phyloP scores from a whole-genome alignment of 2,888 invertebrate species.

The Ennomos erosarius region DNA sequence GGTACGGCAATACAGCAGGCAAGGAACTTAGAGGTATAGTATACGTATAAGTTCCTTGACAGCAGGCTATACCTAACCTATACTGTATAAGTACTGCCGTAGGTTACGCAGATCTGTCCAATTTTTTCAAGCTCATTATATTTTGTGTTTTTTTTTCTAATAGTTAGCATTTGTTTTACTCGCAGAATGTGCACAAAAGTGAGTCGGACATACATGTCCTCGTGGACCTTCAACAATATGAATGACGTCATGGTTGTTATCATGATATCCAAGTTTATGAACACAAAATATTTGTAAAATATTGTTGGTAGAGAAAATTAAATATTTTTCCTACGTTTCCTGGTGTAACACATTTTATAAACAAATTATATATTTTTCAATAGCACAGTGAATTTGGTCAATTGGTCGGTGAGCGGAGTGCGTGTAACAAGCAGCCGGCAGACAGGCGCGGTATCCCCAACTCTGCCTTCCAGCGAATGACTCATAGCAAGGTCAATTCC shows the following conservation, averaged over 20 bases:
- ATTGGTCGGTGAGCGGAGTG: conserved; percentile 70
- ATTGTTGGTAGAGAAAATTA: conserved; percentile 48
- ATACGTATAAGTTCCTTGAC: too few relatives aligned
- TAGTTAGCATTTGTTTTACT: too few relatives aligned
- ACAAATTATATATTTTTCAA: conserved; percentile 49
- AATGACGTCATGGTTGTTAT: conserved; percentile 86
- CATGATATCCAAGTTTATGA: conserved; percentile 79
- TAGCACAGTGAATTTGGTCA: conserved; percentile 57
- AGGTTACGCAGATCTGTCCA: too few relatives aligned
- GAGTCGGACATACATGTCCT: too few relatives aligned
- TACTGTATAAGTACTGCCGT: too few relatives aligned
- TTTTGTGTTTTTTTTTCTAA: too few relatives aligned
- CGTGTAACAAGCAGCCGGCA: conserved; percentile 81
- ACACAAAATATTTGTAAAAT: conserved; percentile 70
- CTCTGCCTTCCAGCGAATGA: conserved; percentile 85
- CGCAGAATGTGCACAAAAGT: too few relatives aligned
- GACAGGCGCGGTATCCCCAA: conserved; percentile 86
- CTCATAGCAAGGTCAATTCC: conserved; percentile 86
- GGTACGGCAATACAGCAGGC: too few relatives aligned
- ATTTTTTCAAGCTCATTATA: too few relatives aligned
- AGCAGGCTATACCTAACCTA: too few relatives aligned
- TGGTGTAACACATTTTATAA: conserved; percentile 62
- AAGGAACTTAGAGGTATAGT: too few relatives aligned
- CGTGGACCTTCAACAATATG: conserved; percentile 83
- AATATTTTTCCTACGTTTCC: conserved; percentile 57